Evolutionary conservation across 2,888 invertebrate genomes (phyloP), one percentile per base, ranked within the genome.

Genomic region (Ennomos erosarius): DNA sequence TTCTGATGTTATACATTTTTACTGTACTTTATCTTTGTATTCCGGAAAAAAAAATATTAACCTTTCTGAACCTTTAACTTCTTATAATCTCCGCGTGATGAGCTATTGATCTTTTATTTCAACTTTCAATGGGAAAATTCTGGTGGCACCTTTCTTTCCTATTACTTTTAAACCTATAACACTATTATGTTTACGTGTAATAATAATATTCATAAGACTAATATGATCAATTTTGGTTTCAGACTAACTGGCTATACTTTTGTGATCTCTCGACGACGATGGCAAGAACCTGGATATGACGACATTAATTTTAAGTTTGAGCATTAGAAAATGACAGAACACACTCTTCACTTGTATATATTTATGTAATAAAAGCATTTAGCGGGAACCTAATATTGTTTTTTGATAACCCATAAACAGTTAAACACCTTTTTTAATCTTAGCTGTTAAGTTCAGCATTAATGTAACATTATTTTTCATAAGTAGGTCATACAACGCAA

Each of bases 291-390:
- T 43, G 75, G 72, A 78, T 42, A 46, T 33, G 58, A 69, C 49
- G 34, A 54, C 61, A 55, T 26, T 26, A 70, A 53, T 55, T 62
- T 64, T 68, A 69, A 52, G 62, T 49, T 56, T 61, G 34, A 74
- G 73, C 76, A 79, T 78, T 53, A 69, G 53, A 74, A 79, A 79
- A 75, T 65, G 67, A 74, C 72, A 55, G 70, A 78, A 71, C 71
- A 73, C 71, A 74, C 70, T 70, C 69, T 55, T 64, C 68, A 75
- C 71, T 70, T 66, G 43, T 71, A 71, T 71, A 55, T 61, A 48
- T 53, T 71, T 73, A 68, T 59, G 11, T 50, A 67, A 73, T 74
- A 75, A 76, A 76, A 68, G 47, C 71, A 78, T 71, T 74, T 73
- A 74, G 76, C 76, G 79, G 78, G 76, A 71, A 56, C 46, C 1